Percentiles rank a stretch among this genome's conserved stretches.
Evolutionary conservation across 1,140 invertebrate genomes (phyloP).

Genomic region (Leptinotarsa texana): DNA sequence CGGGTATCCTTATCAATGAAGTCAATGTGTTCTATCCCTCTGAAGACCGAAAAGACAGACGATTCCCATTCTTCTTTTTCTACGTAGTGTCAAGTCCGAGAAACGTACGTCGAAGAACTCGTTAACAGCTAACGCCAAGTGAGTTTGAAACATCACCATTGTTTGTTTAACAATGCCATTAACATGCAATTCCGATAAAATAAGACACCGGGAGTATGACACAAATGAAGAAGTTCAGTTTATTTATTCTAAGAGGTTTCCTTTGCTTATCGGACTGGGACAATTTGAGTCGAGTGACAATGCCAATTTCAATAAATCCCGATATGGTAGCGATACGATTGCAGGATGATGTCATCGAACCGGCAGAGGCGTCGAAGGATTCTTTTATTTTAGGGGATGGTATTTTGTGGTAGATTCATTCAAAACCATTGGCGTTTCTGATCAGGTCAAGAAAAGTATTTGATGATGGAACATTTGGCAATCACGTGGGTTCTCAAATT

Average conservation of each 20-base stretch:
- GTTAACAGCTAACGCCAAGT: not conserved
- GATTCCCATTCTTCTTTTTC: not conserved
- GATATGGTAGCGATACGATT: constrained; percentile 2
- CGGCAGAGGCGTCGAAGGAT: not conserved
- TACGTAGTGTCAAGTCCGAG: not conserved
- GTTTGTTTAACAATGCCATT: constrained; percentile 6
- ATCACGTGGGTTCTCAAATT: too few species aligned
- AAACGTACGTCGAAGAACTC: not conserved
- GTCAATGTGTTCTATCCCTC: not conserved
- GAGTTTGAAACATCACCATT: not conserved
- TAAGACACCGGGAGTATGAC: not conserved
- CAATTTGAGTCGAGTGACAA: not conserved
- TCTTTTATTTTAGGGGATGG: not conserved
- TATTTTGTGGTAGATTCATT: too few species aligned
- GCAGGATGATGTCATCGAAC: constrained; percentile 5
- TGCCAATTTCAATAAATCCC: not conserved
- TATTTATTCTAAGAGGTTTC: constrained; percentile 1
- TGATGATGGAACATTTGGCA: too few species aligned
- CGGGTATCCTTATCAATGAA: not conserved
- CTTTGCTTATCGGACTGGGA: not conserved
- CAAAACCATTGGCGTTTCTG: too few species aligned
- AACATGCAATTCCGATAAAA: constrained; percentile 4
- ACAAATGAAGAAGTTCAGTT: not conserved
- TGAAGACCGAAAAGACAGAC: not conserved
- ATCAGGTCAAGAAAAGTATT: too few species aligned